Evolutionary conservation across 2,797 vertebrate species (phyloP).

Genomic region (Hippoglossus hippoglossus): DNA sequence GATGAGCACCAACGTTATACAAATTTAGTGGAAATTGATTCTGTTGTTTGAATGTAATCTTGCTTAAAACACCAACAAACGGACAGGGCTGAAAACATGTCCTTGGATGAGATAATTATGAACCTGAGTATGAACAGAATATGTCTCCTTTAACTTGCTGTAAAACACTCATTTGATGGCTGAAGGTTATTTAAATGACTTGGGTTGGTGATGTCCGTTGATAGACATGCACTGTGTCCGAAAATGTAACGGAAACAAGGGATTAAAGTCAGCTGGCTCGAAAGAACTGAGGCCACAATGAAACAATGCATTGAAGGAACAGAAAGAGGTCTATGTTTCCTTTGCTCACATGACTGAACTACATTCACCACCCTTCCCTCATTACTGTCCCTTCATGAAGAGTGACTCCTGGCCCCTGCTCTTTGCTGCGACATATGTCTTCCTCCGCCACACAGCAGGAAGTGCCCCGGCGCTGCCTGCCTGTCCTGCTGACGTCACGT

Average conservation of each 20-base stretch:
- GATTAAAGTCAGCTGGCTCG: slow-evolving; percentile 9
- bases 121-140: too few relatives aligned
- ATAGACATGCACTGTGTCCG: slow-evolving; percentile 25
- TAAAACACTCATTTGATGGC: background rate
- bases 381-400: slow-evolving; percentile 10
- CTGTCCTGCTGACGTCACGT: slow-evolving; percentile 70
- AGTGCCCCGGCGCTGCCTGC: slow-evolving; percentile 58
- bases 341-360: slow-evolving; percentile 30
- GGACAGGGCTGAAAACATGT: too few relatives aligned
- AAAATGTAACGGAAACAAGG: slow-evolving; percentile 9
- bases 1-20: too few relatives aligned
- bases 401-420: slow-evolving; percentile 64
- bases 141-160: background rate
- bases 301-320: background rate
- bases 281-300: background rate
- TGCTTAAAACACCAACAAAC: too few relatives aligned
- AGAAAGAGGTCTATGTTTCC: slow-evolving; percentile 12
- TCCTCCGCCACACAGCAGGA: slow-evolving; percentile 72
- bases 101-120: too few relatives aligned
- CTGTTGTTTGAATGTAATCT: too few relatives aligned
- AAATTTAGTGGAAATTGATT: too few relatives aligned
- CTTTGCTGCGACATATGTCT: slow-evolving; percentile 75
- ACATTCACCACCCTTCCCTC: background rate
- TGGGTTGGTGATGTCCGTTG: slow-evolving; percentile 4
- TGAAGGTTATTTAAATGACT: slow-evolving; percentile 52